These are phyloP conservation scores for Muntiacus muntjak DNA, from an alignment of 2,113 vertebrate species.

Conservation along the genomic window DNA sequence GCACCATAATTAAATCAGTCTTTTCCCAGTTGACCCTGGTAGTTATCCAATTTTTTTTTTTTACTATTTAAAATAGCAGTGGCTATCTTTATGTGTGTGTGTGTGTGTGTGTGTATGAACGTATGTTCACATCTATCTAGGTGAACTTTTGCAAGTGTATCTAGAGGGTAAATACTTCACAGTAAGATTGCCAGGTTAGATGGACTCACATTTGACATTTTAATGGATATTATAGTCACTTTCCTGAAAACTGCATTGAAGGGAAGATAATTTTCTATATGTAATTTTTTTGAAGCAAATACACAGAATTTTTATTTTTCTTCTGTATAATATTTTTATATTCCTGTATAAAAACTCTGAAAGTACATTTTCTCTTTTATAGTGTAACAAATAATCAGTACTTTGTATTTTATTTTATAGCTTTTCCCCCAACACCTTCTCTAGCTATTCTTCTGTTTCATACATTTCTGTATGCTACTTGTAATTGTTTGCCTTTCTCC, in stretches of 20 bases:
- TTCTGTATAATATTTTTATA: not conserved
- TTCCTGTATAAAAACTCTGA: not conserved
- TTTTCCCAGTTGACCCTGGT: not conserved
- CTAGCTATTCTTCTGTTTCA: not conserved
- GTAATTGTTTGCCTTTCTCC: not conserved
- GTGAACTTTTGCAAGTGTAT: not conserved
- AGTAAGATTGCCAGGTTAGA: not conserved
- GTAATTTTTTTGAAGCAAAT: not conserved
- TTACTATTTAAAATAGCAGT: not conserved
- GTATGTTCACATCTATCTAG: not conserved
- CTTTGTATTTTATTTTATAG: not conserved
- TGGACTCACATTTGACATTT: not conserved
- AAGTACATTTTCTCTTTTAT: not conserved
- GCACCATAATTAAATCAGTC: not conserved
- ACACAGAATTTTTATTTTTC: not conserved
- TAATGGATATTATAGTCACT: not conserved
- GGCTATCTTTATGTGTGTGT: not conserved
- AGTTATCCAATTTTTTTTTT: not conserved
- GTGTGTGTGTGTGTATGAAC: fast-evolving
- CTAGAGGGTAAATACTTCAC: not conserved
- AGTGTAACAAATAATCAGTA: not conserved
- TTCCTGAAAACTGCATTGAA: not conserved
- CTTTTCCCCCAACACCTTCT: not conserved
- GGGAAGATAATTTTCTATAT: not conserved
- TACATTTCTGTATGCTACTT: not conserved